Conservation (phyloP, 2,888 invertebrate genomes). For the Hyppa rectilinea region DNA sequence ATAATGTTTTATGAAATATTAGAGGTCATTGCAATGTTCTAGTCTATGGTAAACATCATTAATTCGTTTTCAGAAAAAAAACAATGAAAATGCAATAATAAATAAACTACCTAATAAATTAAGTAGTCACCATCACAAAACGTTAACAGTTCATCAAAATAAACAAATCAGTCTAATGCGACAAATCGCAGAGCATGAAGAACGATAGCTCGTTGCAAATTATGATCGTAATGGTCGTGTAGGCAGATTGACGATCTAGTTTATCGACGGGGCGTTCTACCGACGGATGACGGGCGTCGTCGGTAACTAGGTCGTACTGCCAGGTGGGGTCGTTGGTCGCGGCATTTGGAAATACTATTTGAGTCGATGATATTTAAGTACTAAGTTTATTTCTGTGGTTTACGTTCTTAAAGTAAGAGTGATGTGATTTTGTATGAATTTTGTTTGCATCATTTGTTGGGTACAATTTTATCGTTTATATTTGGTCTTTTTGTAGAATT, state of each 20-base stretch:
- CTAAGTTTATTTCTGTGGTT: not conserved
- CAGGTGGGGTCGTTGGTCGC: constrained; percentile 62
- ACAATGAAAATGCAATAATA: too few species aligned
- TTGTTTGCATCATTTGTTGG: too few species aligned
- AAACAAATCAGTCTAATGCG: constrained; percentile 27
- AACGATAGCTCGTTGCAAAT: constrained; percentile 51
- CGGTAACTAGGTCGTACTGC: constrained; percentile 63
- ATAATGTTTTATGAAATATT: not conserved
- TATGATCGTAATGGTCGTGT: constrained; percentile 69
- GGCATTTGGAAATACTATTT: constrained; percentile 51
- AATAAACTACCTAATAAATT: not conserved
- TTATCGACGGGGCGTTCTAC: constrained; percentile 71
- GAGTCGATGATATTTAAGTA: constrained; percentile 9
- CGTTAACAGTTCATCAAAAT: constrained; percentile 15
- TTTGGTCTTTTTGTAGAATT: too few species aligned
- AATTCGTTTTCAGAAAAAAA: not conserved
- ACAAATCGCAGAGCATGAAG: constrained; percentile 45
- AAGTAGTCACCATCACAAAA: not conserved
- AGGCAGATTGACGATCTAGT: constrained; percentile 72
- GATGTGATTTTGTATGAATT: not conserved
- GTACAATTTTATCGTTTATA: too few species aligned
- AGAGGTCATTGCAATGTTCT: not conserved
- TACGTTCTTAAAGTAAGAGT: not conserved
- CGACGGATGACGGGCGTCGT: constrained; percentile 26
- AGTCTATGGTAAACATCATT: not conserved